Base-by-base conservation (phyloP, 2,113 vertebrate genomes). In the Pachypanchax playfairii region DNA sequence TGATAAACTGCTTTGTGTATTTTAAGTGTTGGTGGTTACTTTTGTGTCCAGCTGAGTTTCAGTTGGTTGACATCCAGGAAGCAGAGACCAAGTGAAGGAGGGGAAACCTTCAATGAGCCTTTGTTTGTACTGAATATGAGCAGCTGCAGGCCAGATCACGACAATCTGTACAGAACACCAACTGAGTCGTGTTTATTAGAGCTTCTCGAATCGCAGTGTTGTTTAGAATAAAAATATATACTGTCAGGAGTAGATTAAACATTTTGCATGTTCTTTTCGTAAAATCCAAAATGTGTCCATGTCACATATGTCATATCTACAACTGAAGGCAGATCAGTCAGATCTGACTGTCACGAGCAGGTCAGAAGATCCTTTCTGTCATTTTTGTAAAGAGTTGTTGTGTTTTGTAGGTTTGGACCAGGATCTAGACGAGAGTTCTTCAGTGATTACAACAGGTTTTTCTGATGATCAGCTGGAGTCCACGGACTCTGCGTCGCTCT, bases 401-500 rank as follows among this genome's bases (percentile, higher is more conserved):
- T 29, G 13, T 49, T 15, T 5, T 9, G 6, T 49, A 74, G 85
- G 48, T 44, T 17, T 73, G 44, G 79, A 85, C 6, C 24, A 26
- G 53, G 72, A 80, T 31, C 18, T 60, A 25, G 67, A 78, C 21
- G 87, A 88, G n/a, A 76, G 59, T 29, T 82, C 75, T 1, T 85
- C 87, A 0, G 67, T 70, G 60, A 56, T 29, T 43, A 83, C 66
- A 1, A 50, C 33, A 0, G 77, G 73, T 25, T 73, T 64, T 22
- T 86, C 85, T 0, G 86, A 77, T 5, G 82, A 87, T 38, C 84
- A 83, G 61, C 72, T 66, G 26, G 85, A 76, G 14, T 88, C 88
- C 56, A 80, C 76, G 1, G 87, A 88, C 65, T 89, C 90, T 0
- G 76, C 87, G 1, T 89, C 89, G 10, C 68, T 83, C 74, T 91